Base-by-base conservation (phyloP, 2,888 invertebrate species). In the Acanthosoma haemorrhoidale region DNA sequence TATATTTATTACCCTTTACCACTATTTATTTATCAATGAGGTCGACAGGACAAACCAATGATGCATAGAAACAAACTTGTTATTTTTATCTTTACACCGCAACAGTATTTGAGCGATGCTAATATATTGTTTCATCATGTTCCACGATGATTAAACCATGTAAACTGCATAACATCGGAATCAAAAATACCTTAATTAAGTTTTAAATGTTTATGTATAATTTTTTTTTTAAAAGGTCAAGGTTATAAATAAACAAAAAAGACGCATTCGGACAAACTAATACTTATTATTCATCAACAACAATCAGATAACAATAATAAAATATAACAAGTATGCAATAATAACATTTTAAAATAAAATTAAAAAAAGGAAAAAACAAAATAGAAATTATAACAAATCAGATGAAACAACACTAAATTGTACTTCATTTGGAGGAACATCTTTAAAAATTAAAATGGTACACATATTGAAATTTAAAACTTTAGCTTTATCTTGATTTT, bases 401-500 rank as follows among this genome's bases (percentile, higher is more conserved):
- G 25, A 51, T 51, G 29, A 51, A 25, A 51, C n/a, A 51, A 51
- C 51, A 43, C 4, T n/a, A 11, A 51, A 51, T n/a, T 6, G 51
- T n/a, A 25, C 25, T n/a, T 6, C 5, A 25, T 4, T 13, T 51
- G 51, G 8, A 29, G 51, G n/a, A n/a, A 25, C 29, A 51, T 51
- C 51, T 25, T 51, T 43, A 43, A 51, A 18, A 39, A 15, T 18
- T 13, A 16, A 66, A 41, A 43, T 29, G 13, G 13, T 60, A 6
- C 16, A 13, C 11, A 29, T 58, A 43, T 1, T 31, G 32, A 18
- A 68, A 34, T 68, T 58, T 59, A 21, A 29, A 32, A 51, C n/a
- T 29, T 4, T 51, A n/a, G 29, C 21, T 31, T 21, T 21, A 13
- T 68, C 13, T 68, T 71, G n/a, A n/a, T 76, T 75, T 75, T 70